Conservation (phyloP, 37 sponge, comb jelly and placozoan species). For the Geodia barretti region DNA sequence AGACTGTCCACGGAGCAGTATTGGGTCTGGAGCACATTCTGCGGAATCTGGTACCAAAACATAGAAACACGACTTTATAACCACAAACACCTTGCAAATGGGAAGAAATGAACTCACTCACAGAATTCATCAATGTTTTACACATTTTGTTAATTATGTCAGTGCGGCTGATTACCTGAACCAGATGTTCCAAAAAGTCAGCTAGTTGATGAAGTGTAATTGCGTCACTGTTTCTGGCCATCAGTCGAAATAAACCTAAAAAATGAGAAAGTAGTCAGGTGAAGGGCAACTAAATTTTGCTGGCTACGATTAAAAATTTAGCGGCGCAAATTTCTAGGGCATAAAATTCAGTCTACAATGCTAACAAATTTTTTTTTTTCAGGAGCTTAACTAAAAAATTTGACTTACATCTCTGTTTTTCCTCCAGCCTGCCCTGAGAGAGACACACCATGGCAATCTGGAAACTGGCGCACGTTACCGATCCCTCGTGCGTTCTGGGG, state of each 20-base stretch:
- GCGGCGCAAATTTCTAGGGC: no score
- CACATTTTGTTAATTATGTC: background rate
- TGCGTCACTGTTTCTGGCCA: constrained; percentile 6
- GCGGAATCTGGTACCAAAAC: constrained; percentile 31
- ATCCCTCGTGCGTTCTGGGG: constrained; percentile 34
- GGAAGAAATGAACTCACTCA: background rate
- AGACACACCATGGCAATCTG: constrained; percentile 33
- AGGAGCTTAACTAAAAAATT: background rate
- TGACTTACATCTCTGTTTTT: constrained; percentile 57
- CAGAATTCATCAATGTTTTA: background rate
- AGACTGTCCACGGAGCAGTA: constrained; percentile 32
- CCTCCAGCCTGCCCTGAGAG: constrained; percentile 55
- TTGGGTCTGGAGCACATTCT: constrained; percentile 40
- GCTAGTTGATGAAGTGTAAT: constrained; percentile 22
- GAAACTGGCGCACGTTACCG: constrained; percentile 19
- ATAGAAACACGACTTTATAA: background rate
- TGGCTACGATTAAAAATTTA: no score
- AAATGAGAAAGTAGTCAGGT: background rate
- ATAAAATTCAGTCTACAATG: no score
- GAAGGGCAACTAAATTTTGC: no score
- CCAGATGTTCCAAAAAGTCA: constrained; percentile 31
- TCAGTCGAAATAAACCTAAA: constrained; percentile 49
- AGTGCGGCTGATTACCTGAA: constrained; percentile 17
- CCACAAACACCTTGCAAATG: background rate
- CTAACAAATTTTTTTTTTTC: no score